Percentiles rank a stretch among this genome's conserved stretches.
These are phyloP conservation scores for Alouatta palliata DNA, from an alignment of 2,113 vertebrate species.

Conservation along the genomic window DNA sequence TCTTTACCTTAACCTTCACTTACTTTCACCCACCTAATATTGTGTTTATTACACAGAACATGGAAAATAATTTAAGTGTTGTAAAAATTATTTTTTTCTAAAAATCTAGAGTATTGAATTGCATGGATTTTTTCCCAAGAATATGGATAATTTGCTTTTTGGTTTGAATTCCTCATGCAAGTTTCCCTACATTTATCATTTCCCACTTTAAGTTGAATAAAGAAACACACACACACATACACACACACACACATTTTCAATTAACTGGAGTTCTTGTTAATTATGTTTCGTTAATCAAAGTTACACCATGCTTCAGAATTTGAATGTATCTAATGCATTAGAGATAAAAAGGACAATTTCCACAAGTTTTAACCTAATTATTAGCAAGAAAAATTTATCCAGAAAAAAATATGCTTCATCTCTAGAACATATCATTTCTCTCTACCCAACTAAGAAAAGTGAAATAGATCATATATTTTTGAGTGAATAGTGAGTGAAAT, in stretches of 20 bases:
- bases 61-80: not conserved
- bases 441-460: not conserved
- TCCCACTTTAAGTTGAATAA: not conserved
- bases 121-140: not conserved
- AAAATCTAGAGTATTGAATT: not conserved
- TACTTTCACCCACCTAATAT: not conserved
- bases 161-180: not conserved
- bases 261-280: conserved; percentile 6
- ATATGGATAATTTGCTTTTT: not conserved
- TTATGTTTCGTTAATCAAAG: conserved; percentile 40
- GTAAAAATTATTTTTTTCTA: not conserved
- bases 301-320: not conserved
- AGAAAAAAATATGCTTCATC: not conserved
- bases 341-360: not conserved
- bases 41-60: not conserved
- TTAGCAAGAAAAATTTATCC: not conserved
- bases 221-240: not conserved
- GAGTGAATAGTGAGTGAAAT: not conserved
- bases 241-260: not conserved
- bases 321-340: not conserved
- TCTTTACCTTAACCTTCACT: not conserved
- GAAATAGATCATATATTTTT: not conserved
- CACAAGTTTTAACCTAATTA: not conserved
- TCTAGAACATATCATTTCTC: not conserved
- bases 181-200: not conserved